Conservation (phyloP, 2,113 vertebrate genomes). For the Maccullochella peelii region DNA sequence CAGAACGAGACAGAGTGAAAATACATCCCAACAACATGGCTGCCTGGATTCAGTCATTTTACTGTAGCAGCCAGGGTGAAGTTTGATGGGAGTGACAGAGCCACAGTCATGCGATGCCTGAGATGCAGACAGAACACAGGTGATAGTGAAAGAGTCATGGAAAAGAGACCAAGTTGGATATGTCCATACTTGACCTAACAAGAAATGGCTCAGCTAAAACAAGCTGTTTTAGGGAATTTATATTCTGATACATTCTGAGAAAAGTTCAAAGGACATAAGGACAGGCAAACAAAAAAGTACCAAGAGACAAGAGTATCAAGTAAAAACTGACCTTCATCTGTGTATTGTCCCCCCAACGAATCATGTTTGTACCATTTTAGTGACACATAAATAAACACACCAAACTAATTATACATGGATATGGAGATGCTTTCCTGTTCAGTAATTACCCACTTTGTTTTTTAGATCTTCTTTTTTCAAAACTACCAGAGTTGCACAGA, state of each 20-base stretch:
- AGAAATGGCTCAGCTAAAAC: not conserved
- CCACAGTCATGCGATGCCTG: not conserved
- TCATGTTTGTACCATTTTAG: not conserved
- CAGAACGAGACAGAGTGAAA: not conserved
- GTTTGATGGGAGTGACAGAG: conserved; percentile 16
- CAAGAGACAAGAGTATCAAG: not conserved
- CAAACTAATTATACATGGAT: not conserved
- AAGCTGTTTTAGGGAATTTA: not conserved
- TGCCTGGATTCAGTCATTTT: conserved; percentile 4
- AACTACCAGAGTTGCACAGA: not conserved
- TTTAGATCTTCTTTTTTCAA: not conserved
- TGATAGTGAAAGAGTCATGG: not conserved
- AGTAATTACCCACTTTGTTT: not conserved
- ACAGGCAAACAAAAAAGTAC: not conserved
- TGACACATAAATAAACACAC: not conserved
- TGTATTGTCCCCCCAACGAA: not conserved
- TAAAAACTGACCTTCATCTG: not conserved
- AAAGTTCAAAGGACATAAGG: not conserved
- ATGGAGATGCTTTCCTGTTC: not conserved
- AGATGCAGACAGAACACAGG: not conserved
- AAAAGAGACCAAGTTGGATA: not conserved
- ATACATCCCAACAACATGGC: conserved; percentile 2
- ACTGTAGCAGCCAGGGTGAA: not conserved
- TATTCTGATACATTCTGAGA: not conserved
- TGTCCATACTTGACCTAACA: not conserved